Evolutionary conservation across 2,888 invertebrate genomes (phyloP).

Genomic region (Ophion obscuratus): DNA sequence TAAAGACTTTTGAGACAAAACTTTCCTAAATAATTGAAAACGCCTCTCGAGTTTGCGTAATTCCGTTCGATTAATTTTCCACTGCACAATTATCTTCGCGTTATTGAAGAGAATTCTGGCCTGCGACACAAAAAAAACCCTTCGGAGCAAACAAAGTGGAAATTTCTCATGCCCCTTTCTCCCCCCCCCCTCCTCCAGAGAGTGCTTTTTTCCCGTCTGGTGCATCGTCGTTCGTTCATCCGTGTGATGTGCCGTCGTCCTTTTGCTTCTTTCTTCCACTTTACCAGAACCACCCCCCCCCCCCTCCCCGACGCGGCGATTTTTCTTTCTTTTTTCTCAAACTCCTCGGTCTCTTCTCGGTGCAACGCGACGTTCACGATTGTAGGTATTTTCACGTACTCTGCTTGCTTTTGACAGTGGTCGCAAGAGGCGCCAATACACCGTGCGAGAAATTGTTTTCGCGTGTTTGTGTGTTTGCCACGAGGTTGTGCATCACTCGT

Average conservation of each 20-base stretch:
- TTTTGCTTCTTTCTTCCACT: constrained; percentile 23
- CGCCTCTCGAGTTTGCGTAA: too few relatives aligned
- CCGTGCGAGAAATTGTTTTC: constrained; percentile 20
- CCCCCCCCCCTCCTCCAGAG: neutral
- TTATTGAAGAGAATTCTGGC: neutral
- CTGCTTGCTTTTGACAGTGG: constrained; percentile 26
- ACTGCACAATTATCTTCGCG: too few relatives aligned
- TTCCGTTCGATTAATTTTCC: too few relatives aligned
- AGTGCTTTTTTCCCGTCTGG: constrained; percentile 60
- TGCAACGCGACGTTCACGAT: constrained; percentile 30
- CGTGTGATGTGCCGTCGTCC: constrained; percentile 46
- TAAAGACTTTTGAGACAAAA: neutral
- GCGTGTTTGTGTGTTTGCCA: constrained; percentile 33
- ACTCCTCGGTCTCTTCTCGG: neutral
- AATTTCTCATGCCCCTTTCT: constrained; percentile 8
- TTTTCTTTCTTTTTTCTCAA: constrained; percentile 22
- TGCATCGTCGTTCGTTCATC: constrained; percentile 63
- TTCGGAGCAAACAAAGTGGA: constrained; percentile 12
- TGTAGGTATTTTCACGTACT: constrained; percentile 21
- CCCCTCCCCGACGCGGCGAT: neutral
- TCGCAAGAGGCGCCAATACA: neutral
- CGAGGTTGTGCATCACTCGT: constrained; percentile 13
- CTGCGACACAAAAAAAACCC: neutral
- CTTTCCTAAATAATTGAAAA: neutral
- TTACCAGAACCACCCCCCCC: neutral